Conservation (phyloP, 30 jellyfish, hydroid and myxozoan species). For the Aurelia sp. region DNA sequence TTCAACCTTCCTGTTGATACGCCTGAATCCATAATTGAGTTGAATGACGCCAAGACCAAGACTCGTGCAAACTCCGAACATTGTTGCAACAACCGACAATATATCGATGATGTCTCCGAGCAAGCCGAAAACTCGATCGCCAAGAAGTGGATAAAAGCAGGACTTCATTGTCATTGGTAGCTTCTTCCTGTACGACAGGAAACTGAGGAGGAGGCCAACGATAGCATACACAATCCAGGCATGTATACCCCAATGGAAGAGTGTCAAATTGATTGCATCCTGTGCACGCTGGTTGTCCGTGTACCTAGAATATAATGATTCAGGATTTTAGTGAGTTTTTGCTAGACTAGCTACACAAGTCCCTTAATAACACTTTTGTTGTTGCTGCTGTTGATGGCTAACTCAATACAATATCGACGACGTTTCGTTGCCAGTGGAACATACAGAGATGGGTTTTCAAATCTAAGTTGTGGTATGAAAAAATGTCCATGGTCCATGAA, state of each 20-base stretch:
- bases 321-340: no score
- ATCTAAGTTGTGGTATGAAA: no score
- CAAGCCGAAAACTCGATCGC: conserved; percentile 83
- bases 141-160: conserved; percentile 95
- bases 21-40: conserved; percentile 81
- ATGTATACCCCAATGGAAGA: conserved; percentile 97
- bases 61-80: conserved; percentile 99
- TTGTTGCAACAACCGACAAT: conserved; percentile 88
- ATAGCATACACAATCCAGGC: conserved; percentile 92
- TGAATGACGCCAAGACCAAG: conserved; percentile 98
- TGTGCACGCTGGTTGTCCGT: conserved; percentile 93
- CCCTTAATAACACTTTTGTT: no score
- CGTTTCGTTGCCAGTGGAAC: no score
- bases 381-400: no score
- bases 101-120: conserved; percentile 91
- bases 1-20: conserved; percentile 74
- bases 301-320: conserved; percentile 49
- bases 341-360: no score
- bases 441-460: no score
- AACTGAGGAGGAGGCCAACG: conserved; percentile 83
- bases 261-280: conserved; percentile 91
- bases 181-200: conserved; percentile 84
- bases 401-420: no score
- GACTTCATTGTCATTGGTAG: conserved; percentile 96
- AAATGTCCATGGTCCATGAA: no score